Evolutionary conservation across 2,113 vertebrate species (phyloP).

Genomic region (Orientallactaga bullata): DNA sequence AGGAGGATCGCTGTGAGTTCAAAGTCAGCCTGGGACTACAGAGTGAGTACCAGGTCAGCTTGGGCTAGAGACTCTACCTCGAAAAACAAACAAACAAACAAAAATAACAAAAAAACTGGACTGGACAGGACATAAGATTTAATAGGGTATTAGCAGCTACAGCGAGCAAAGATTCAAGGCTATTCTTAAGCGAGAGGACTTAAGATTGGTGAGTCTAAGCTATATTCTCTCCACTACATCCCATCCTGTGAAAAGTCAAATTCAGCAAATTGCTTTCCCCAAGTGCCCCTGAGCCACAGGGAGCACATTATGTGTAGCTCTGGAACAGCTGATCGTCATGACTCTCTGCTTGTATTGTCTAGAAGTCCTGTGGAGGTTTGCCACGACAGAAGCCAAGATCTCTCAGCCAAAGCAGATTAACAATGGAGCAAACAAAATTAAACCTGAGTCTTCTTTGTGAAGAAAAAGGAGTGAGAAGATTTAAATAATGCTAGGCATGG

Average conservation of each 20-base stretch:
- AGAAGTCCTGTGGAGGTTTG: neutral
- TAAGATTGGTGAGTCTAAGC: neutral
- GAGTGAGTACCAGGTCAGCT: no score
- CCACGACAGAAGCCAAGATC: neutral
- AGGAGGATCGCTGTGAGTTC: no score
- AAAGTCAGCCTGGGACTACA: no score
- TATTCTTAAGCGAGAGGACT: neutral
- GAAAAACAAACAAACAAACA: no score
- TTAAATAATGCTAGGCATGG: neutral
- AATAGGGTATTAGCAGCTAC: neutral
- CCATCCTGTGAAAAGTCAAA: constrained; percentile 4
- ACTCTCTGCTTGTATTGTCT: neutral
- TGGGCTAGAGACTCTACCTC: no score
- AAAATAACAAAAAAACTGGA: no score
- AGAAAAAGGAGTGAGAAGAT: neutral
- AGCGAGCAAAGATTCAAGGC: neutral
- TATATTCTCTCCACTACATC: neutral
- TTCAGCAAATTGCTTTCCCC: constrained; percentile 30
- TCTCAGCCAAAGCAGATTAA: neutral
- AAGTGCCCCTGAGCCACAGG: neutral
- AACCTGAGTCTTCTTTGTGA: constrained; percentile 9
- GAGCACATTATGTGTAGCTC: neutral
- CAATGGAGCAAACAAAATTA: neutral
- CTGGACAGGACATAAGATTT: neutral
- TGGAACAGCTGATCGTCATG: neutral